Percentiles rank a stretch among this genome's conserved stretches.
phyloP scores from a whole-genome alignment of 2,888 invertebrate species.

The Spodoptera littoralis region DNA sequence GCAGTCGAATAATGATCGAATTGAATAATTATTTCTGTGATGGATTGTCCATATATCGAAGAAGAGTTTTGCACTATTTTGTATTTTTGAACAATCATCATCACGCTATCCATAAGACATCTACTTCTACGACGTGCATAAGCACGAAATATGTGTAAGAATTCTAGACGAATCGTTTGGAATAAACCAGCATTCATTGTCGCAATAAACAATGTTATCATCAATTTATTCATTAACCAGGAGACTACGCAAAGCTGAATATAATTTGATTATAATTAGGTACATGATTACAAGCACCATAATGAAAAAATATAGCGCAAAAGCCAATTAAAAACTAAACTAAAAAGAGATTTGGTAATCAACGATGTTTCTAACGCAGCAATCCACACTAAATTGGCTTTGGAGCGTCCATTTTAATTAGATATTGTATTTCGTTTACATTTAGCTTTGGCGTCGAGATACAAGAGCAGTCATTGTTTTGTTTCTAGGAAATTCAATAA shows the following conservation, averaged over 20 bases:
- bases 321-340: slow-evolving; percentile 3
- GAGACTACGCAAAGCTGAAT: neutral
- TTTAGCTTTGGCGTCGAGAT: slow-evolving; percentile 3
- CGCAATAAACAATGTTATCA: too few species aligned
- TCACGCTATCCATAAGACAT: too few species aligned
- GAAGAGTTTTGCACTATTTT: too few species aligned
- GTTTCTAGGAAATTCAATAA: slow-evolving; percentile 54
- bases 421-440: slow-evolving; percentile 13
- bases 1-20: too few species aligned
- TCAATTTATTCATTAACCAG: too few species aligned
- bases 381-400: slow-evolving; percentile 9
- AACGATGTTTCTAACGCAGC: neutral
- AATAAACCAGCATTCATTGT: slow-evolving; percentile 8
- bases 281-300: neutral
- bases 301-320: slow-evolving; percentile 3
- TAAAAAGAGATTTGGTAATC: slow-evolving; percentile 11
- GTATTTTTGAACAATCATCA: too few species aligned
- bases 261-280: slow-evolving; percentile 3
- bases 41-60: too few species aligned
- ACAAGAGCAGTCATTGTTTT: slow-evolving; percentile 34
- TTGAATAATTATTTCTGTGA: too few species aligned
- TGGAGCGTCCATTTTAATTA: slow-evolving; percentile 11
- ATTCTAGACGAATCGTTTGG: neutral
- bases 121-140: too few species aligned
- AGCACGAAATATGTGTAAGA: too few species aligned